These are phyloP conservation scores for Onchidella celtica DNA, from an alignment of 2,888 invertebrate genomes.

Conservation along the genomic window DNA sequence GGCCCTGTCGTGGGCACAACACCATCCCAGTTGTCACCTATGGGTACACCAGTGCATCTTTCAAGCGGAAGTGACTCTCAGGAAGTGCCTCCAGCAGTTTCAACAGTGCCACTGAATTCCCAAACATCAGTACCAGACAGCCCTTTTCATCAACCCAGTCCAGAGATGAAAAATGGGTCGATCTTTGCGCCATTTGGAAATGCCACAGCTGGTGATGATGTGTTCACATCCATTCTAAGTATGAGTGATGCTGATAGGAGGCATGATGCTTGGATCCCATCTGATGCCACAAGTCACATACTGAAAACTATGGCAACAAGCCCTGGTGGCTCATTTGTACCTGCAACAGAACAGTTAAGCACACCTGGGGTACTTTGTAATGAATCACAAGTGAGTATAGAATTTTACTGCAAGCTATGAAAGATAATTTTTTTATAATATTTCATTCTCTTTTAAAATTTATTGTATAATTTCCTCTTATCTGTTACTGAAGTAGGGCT, in stretches of 20 bases:
- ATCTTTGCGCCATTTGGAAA: constrained; percentile 53
- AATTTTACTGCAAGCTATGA: not conserved
- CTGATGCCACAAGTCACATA: constrained; percentile 86
- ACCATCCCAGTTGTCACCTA: constrained; percentile 66
- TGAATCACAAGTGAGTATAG: constrained; percentile 87
- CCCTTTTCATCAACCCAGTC: constrained; percentile 57
- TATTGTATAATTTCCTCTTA: not conserved
- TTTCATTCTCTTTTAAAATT: not conserved
- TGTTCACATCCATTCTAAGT: constrained; percentile 72
- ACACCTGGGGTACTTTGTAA: constrained; percentile 91
- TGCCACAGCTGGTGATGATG: constrained; percentile 61
- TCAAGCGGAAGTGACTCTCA: constrained; percentile 34
- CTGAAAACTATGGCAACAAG: constrained; percentile 84
- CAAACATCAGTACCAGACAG: constrained; percentile 55
- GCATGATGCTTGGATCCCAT: constrained; percentile 87
- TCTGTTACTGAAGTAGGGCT: not conserved
- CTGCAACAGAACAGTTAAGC: constrained; percentile 88
- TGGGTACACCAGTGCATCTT: constrained; percentile 66
- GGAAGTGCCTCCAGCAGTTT: constrained; percentile 1
- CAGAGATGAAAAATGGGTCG: constrained; percentile 46
- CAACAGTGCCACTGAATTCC: constrained; percentile 21
- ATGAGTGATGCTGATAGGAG: constrained; percentile 76
- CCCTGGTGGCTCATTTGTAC: constrained; percentile 86
- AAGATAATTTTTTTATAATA: not conserved
- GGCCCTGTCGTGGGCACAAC: constrained; percentile 56